Percentiles rank a stretch among this genome's conserved stretches.
phyloP scores from a whole-genome alignment of 2,797 vertebrate species.

The Synanceia verrucosa region DNA sequence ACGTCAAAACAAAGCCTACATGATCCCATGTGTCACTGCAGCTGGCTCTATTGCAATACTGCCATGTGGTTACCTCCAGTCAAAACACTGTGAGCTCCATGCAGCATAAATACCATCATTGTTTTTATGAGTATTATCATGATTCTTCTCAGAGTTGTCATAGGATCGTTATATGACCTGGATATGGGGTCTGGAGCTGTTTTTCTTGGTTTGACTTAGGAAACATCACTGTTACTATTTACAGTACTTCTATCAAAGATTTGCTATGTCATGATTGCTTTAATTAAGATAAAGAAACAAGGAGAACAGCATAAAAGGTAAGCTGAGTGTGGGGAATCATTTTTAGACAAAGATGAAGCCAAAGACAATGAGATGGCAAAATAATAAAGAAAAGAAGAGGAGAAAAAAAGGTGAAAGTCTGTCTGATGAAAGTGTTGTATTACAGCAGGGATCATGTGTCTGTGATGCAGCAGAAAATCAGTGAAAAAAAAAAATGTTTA shows the following conservation, averaged over 20 bases:
- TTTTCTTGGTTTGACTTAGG: neutral
- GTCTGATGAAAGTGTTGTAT: slow-evolving; percentile 8
- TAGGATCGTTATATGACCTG: neutral
- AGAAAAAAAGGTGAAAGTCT: neutral
- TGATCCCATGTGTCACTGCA: slow-evolving; percentile 24
- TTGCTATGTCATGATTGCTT: neutral
- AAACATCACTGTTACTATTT: neutral
- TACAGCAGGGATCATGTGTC: slow-evolving; percentile 12
- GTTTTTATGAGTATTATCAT: too few relatives aligned
- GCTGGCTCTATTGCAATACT: slow-evolving; percentile 28
- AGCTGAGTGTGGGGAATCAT: slow-evolving; percentile 4
- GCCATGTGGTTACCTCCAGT: neutral
- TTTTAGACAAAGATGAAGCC: slow-evolving; percentile 3
- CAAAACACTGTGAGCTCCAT: neutral
- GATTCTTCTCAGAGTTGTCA: neutral
- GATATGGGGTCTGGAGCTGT: neutral
- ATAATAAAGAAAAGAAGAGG: neutral
- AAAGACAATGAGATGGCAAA: slow-evolving; percentile 3
- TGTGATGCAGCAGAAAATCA: slow-evolving; percentile 32
- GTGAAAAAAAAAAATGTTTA: too few relatives aligned
- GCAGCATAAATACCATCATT: neutral
- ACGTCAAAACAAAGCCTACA: slow-evolving; percentile 18
- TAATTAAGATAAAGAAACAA: neutral
- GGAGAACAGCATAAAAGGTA: neutral
- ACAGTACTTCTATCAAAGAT: neutral